A percentile compares a stretch with the other conserved stretches of the same genome.
Evolutionary conservation across 2,888 invertebrate genomes (phyloP).

Genomic region (Bugulina stolonifera): DNA sequence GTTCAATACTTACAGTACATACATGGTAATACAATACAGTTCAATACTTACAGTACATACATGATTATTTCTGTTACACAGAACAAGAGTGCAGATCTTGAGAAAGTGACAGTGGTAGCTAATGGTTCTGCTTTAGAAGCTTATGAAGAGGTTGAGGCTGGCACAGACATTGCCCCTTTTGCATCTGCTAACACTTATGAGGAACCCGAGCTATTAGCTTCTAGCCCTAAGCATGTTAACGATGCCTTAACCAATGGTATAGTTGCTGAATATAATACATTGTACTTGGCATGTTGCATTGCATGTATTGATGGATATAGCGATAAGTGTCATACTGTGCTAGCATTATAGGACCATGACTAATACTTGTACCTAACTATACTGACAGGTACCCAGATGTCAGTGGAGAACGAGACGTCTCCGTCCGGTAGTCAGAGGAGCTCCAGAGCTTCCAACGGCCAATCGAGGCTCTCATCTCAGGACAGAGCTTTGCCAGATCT

Average conservation of each 20-base stretch:
- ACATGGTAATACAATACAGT: no score
- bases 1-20: no score
- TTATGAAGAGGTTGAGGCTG: neutral
- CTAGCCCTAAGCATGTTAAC: neutral
- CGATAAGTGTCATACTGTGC: no score
- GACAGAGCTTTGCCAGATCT: slow-evolving; percentile 14
- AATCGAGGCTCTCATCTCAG: neutral
- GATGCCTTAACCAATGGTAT: neutral
- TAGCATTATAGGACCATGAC: no score
- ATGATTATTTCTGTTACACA: no score
- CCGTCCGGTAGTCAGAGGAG: slow-evolving; percentile 6
- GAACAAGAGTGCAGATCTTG: no score
- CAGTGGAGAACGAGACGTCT: slow-evolving; percentile 4
- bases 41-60: no score
- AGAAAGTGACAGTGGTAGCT: neutral
- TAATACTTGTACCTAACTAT: no score
- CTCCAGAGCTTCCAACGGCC: slow-evolving; percentile 4
- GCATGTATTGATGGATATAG: no score
- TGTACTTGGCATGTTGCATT: no score
- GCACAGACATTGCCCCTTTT: no score
- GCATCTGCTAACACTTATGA: neutral
- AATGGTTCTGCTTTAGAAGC: neutral
- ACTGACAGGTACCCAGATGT: neutral
- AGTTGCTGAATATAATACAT: no score
- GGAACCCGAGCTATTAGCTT: neutral